These are phyloP conservation scores for Adelges cooleyi DNA, from an alignment of 1,140 invertebrate genomes.

Conservation along the genomic window DNA sequence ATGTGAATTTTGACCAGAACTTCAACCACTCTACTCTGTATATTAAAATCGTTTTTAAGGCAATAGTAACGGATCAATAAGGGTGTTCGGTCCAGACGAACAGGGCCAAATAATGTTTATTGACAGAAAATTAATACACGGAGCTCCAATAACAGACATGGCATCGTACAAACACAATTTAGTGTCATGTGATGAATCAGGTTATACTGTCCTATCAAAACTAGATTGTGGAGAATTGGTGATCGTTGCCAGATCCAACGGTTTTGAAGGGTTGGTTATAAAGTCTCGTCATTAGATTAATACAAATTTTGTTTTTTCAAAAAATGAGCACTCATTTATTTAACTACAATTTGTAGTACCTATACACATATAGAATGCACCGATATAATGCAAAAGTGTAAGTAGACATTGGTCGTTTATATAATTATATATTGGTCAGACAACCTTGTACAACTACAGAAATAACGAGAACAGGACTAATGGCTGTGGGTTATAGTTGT, in stretches of 20 bases:
- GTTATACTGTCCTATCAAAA: conserved; percentile 19
- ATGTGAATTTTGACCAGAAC: too few species aligned
- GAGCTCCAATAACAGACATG: conserved; percentile 32
- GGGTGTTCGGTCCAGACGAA: conserved; percentile 34
- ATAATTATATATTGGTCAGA: neutral
- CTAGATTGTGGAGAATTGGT: neutral
- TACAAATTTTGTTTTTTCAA: too few species aligned
- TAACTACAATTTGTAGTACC: too few species aligned
- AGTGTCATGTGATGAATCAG: conserved; percentile 34
- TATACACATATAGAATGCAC: too few species aligned
- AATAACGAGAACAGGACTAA: neutral
- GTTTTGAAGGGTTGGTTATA: conserved; percentile 2
- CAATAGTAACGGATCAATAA: conserved; percentile 33
- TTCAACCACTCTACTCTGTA: too few species aligned
- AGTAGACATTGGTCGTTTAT: too few species aligned
- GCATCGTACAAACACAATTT: conserved; percentile 31
- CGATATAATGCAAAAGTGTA: too few species aligned
- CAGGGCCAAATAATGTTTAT: conserved; percentile 33
- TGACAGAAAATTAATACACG: conserved; percentile 34
- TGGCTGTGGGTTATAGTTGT: conserved; percentile 2
- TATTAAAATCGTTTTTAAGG: conserved; percentile 28
- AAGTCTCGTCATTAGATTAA: too few species aligned
- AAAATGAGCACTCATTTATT: too few species aligned
- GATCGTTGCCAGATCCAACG: neutral
- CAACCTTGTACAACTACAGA: neutral